Conservation (phyloP, 2,113 vertebrate species). For the Tupaia chinensis region DNA sequence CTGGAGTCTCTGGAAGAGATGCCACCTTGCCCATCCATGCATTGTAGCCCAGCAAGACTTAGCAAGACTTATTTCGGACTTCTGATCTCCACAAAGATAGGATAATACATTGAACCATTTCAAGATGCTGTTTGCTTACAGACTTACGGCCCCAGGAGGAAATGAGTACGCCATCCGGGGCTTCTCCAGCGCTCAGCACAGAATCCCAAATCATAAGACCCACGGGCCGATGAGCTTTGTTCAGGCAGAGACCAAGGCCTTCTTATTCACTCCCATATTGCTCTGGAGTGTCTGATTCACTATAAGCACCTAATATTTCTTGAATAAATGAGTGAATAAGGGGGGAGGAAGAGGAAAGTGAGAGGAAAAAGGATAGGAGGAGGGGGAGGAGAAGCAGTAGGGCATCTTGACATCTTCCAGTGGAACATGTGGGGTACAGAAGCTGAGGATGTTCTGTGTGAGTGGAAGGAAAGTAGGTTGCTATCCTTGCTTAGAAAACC, state of each 20-base stretch:
- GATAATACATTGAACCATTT: not conserved
- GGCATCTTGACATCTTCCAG: not conserved
- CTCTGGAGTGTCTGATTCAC: not conserved
- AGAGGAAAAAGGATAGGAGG: not conserved
- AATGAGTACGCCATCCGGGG: not conserved
- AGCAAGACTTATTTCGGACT: not conserved
- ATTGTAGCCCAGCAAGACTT: not conserved
- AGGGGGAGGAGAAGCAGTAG: not conserved
- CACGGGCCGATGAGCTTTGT: not conserved
- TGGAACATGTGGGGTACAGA: not conserved
- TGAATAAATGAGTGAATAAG: not conserved
- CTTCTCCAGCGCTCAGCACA: not conserved
- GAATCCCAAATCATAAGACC: not conserved
- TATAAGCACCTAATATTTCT: not conserved
- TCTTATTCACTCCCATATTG: not conserved
- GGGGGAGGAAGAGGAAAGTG: not conserved
- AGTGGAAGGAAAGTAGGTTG: not conserved
- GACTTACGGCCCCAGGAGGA: not conserved
- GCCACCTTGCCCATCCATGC: not conserved
- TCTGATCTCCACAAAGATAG: not conserved
- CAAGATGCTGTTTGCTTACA: not conserved
- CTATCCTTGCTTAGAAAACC: not conserved
- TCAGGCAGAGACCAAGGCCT: not conserved
- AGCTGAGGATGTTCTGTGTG: not conserved
- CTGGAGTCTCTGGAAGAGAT: not conserved